These are phyloP conservation scores for Brienomyrus brachyistius DNA, from an alignment of 2,113 vertebrate genomes.

Conservation along the genomic window DNA sequence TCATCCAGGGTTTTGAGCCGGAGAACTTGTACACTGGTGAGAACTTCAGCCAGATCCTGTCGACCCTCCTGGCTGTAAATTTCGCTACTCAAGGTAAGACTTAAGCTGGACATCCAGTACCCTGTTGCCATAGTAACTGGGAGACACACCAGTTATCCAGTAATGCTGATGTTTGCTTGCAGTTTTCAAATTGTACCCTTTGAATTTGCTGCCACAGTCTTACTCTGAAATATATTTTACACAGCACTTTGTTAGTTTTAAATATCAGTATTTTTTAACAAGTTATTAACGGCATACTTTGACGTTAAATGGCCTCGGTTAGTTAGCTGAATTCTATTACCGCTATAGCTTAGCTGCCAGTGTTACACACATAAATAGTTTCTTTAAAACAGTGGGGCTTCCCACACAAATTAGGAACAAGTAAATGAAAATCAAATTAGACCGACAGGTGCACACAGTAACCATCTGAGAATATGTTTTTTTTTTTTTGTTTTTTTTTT, in stretches of 20 bases:
- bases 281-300: neutral
- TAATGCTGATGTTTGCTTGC: neutral
- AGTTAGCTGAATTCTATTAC: neutral
- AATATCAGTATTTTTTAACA: neutral
- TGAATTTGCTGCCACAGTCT: neutral
- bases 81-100: slow-evolving; percentile 90
- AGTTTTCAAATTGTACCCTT: neutral
- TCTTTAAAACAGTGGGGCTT: neutral
- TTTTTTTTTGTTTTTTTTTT: neutral
- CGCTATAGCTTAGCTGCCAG: neutral
- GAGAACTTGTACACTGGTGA: slow-evolving; percentile 80
- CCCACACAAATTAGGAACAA: neutral
- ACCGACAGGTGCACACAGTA: neutral
- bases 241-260: neutral
- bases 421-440: neutral
- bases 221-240: neutral
- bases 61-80: slow-evolving; percentile 79
- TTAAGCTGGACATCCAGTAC: neutral
- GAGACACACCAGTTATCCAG: neutral
- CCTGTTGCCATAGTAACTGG: neutral
- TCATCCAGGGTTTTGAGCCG: slow-evolving; percentile 80
- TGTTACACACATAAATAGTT: neutral
- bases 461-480: neutral
- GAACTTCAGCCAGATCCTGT: slow-evolving; percentile 82
- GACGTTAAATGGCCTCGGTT: neutral